Evolutionary conservation across 1,140 invertebrate genomes (phyloP).

Genomic region (Bombus superbus): DNA sequence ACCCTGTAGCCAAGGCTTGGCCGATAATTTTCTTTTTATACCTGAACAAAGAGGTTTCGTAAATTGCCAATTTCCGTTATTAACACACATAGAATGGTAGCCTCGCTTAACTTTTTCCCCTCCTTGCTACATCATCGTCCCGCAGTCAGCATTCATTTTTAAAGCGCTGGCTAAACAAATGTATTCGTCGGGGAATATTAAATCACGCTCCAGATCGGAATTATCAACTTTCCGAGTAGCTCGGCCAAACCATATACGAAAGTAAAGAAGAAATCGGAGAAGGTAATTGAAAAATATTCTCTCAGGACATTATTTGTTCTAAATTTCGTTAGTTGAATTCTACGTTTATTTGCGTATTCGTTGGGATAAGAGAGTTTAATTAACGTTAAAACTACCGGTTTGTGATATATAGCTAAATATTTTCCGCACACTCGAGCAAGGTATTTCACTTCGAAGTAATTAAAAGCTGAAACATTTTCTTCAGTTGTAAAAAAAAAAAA

Average conservation of each 20-base stretch:
- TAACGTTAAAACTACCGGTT: too few relatives aligned
- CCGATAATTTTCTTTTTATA: conserved; percentile 39
- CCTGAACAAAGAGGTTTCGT: conserved; percentile 8
- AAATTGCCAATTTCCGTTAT: conserved; percentile 37
- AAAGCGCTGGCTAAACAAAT: not conserved
- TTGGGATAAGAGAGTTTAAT: not conserved
- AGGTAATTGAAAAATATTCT: not conserved
- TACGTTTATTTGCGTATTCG: too few relatives aligned
- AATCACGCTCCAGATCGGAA: not conserved
- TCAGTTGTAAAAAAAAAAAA: too few relatives aligned
- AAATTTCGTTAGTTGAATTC: too few relatives aligned
- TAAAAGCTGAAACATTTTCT: too few relatives aligned
- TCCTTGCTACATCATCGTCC: not conserved
- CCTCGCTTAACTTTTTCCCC: not conserved
- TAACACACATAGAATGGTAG: not conserved
- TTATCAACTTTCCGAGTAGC: not conserved
- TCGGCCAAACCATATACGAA: too few relatives aligned
- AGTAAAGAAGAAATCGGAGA: too few relatives aligned
- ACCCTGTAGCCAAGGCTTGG: not conserved
- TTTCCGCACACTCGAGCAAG: too few relatives aligned
- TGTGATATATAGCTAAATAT: too few relatives aligned
- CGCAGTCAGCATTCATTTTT: not conserved
- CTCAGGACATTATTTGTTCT: too few relatives aligned
- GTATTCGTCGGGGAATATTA: not conserved
- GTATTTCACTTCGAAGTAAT: too few relatives aligned